Evolutionary conservation across 2,888 invertebrate species (phyloP), one percentile per base, ranked within the genome.

Genomic region (Polydrusus pterygomalis): DNA sequence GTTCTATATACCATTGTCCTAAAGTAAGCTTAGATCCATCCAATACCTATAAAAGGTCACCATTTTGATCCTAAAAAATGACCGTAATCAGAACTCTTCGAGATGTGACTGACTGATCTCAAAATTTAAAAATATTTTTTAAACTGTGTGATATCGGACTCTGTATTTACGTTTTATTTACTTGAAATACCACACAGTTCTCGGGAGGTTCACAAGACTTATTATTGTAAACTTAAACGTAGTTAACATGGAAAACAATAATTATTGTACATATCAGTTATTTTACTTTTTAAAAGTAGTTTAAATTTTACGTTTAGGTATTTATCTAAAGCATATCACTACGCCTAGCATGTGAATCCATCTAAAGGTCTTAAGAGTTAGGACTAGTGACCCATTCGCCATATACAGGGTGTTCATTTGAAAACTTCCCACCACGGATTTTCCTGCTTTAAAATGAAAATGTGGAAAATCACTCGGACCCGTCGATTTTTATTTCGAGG

Each of bases 181-280:
- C 62, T 68, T 18, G 60, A 45, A 67, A 63, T 73, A 70, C 58
- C 9, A 68, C 68, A 71, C 49, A 70, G 40, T 65, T 75, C 70
- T 70, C 70, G 70, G 75, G 75, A 77, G 74, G 74, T 72, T 72
- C 49, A 77, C 56, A 80, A 81, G 81, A 80, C 81, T 79, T 79
- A 76, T 69, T 78, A 75, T 62, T 77, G 60, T 70, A 71, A 74
- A 74, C 51, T 60, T 72, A 73, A 67, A 63, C 64, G 47, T 77
- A 69, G 45, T 49, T 69, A 54, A 45, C 43, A 40, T 30, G 40
- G n/a, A n/a, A n/a, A n/a, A 65, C 34, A 63, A 64, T 1, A 80
- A 76, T 67, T 80, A 78, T 79, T 84, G 84, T 84, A 84, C 84
- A 85, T 84, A 84, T 84, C 83, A 82, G 80, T 83, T 81, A 7